A percentile compares a stretch with the other conserved stretches of the same genome.
phyloP scores from a whole-genome alignment of 2,113 vertebrate species.

The Jaculus jaculus region DNA sequence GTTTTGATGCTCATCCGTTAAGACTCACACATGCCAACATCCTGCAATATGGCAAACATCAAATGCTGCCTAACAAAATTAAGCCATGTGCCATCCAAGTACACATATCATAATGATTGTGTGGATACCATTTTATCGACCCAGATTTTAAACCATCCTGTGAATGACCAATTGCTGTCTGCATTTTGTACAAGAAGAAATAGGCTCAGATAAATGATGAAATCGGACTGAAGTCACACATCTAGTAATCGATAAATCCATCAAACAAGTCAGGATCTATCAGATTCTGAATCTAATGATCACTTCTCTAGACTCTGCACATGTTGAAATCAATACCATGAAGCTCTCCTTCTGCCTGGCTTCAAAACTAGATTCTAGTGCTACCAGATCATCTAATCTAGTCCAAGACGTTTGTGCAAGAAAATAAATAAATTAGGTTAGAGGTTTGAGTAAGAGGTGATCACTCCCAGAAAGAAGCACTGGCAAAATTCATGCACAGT shows the following conservation, averaged over 20 bases:
- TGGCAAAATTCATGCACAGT: neutral
- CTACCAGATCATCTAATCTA: no score
- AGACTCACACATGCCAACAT: accelerated
- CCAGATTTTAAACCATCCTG: neutral
- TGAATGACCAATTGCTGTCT: neutral
- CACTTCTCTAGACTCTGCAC: neutral
- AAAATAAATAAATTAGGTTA: no score
- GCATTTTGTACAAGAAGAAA: neutral
- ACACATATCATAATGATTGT: neutral
- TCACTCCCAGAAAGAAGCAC: neutral
- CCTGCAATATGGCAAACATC: neutral
- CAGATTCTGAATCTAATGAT: neutral
- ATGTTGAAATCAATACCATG: neutral
- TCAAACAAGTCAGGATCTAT: neutral
- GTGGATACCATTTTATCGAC: neutral
- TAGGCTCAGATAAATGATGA: neutral
- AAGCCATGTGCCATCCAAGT: neutral
- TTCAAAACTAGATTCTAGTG: neutral
- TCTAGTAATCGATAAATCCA: neutral
- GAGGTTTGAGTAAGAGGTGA: neutral
- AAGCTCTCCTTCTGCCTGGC: neutral
- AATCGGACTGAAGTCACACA: neutral
- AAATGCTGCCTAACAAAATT: neutral
- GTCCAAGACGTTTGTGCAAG: no score
- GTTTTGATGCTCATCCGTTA: neutral